These are phyloP conservation scores for Plutella xylostella DNA, from an alignment of 2,888 invertebrate genomes.

Conservation along the genomic window DNA sequence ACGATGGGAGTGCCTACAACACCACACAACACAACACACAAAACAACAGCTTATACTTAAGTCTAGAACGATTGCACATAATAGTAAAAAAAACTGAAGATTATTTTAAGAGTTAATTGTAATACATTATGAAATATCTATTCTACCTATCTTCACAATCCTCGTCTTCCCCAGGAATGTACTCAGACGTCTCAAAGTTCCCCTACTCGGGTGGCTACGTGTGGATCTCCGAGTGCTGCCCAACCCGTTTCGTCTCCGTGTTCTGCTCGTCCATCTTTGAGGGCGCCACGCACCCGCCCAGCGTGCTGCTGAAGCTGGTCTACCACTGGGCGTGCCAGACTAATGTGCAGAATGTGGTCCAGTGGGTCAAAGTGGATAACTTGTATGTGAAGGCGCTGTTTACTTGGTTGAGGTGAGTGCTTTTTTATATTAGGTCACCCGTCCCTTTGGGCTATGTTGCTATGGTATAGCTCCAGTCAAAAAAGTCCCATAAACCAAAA, in stretches of 20 bases:
- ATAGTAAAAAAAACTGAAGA: too few relatives aligned
- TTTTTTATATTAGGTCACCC: too few relatives aligned
- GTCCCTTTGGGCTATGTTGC: too few relatives aligned
- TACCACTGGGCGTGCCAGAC: conserved; percentile 96
- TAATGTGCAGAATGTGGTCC: conserved; percentile 87
- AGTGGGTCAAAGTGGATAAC: conserved; percentile 82
- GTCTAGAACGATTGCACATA: too few relatives aligned
- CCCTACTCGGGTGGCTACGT: conserved; percentile 92
- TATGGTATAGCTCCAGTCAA: too few relatives aligned
- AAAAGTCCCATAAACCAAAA: too few relatives aligned
- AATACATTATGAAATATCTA: too few relatives aligned
- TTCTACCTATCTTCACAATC: conserved; percentile 29
- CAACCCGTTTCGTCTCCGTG: conserved; percentile 86
- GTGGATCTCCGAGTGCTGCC: conserved; percentile 91
- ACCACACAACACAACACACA: too few relatives aligned
- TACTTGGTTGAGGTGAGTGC: conserved; percentile 69
- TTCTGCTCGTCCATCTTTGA: conserved; percentile 90
- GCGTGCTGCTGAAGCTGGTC: conserved; percentile 83
- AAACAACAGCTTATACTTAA: too few relatives aligned
- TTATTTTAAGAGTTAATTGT: too few relatives aligned
- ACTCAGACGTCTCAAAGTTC: conserved; percentile 86
- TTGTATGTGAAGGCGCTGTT: conserved; percentile 73
- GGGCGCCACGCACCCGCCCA: conserved; percentile 86
- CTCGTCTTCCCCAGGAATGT: conserved; percentile 74
- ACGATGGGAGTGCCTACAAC: too few relatives aligned